Conservation (phyloP, 2,888 invertebrate species). For the Diplazon laetatorius region DNA sequence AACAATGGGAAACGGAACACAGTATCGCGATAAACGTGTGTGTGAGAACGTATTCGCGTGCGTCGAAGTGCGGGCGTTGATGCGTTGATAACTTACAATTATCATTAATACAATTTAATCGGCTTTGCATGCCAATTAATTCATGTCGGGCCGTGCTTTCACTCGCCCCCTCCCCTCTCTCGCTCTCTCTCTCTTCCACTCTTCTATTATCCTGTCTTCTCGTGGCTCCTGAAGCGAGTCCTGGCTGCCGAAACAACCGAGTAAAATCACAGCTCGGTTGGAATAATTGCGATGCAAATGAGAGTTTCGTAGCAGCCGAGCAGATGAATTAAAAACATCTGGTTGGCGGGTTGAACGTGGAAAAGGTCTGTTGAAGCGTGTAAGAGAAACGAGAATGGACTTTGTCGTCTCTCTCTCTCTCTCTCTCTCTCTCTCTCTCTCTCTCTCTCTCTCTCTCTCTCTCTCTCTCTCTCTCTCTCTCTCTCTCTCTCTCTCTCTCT, state of each 20-base stretch:
- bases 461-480: no score
- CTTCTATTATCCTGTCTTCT: constrained; percentile 1
- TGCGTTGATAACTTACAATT: constrained; percentile 51
- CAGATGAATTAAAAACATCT: constrained; percentile 63
- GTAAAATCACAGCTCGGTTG: constrained; percentile 42
- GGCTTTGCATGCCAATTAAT: constrained; percentile 64
- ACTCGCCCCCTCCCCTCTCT: background rate
- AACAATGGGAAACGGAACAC: constrained; percentile 2
- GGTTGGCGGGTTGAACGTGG: constrained; percentile 43
- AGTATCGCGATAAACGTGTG: background rate
- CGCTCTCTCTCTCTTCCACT: constrained; percentile 22
- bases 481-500: no score
- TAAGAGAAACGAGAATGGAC: constrained; percentile 4
- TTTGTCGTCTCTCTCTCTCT: no score
- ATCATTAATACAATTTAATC: constrained; percentile 55
- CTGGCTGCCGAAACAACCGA: constrained; percentile 27
- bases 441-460: no score
- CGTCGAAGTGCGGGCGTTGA: constrained; percentile 8
- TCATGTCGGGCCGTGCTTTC: constrained; percentile 35
- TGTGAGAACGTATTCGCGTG: constrained; percentile 8
- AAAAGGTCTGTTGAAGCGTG: constrained; percentile 36
- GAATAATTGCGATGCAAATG: constrained; percentile 64
- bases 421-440: no score
- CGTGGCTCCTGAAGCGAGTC: background rate
- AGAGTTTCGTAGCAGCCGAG: constrained; percentile 27